Evolutionary conservation across 2,888 invertebrate genomes (phyloP), one percentile per base, ranked within the genome.

Genomic region (Xylophagus ater): DNA sequence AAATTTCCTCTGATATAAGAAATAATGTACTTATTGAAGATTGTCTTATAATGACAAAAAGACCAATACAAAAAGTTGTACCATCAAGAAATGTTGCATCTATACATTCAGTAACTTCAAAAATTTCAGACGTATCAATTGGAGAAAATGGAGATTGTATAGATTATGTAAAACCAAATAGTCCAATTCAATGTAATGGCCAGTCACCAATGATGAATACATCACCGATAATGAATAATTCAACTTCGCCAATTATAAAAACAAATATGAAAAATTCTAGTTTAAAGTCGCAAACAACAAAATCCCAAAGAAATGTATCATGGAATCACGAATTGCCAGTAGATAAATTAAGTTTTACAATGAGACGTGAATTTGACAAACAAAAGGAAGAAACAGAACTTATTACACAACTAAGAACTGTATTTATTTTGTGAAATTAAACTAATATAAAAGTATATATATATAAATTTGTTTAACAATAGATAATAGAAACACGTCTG

Each of bases 321-420:
- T 85, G 84, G 84, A 81, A 76, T 52, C 77, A 78, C 52, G 81
- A 82, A 51, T 62, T 74, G 47, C 66, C 75, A 26, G 66, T 73
- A 1, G 84, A 84, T 49, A 85, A 85, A 58, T 75, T 88, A 53
- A 85, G 83, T 56, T 90, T 90, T 60, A 92, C 92, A 1, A 88
- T 92, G 81, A 76, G 89, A 54, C 72, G 92, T 49, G 90, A 90
- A 62, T 84, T 89, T 48, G 89, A 92, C 59, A 83, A 86, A 53
- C 87, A 88, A 54, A 81, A 83, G 58, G 90, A 90, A 61, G 90
- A 92, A 60, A 77, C 78, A 5, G 87, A 89, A 57, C 67, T 90
- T 51, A 75, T 92, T 56, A 79, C 81, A 47, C 84, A 87, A 62
- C 67, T 93, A 49, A 73, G 88, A 67, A 75, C 71, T 69, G 90